A percentile compares a stretch with the other conserved stretches of the same genome.
Evolutionary conservation across 2,113 vertebrate species (phyloP).

Genomic region (Lamprologus callipterus): DNA sequence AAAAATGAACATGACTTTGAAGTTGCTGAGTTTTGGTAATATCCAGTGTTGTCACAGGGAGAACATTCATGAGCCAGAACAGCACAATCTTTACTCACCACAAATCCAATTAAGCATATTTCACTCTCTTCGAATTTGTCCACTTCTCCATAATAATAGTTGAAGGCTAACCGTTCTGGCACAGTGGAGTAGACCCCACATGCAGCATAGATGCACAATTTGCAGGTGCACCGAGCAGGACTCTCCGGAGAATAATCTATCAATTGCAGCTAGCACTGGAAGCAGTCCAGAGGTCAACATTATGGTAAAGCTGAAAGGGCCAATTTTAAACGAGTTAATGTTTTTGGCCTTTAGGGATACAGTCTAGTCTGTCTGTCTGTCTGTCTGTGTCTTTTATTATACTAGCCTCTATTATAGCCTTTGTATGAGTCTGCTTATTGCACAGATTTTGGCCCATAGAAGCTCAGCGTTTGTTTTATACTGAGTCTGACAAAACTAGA

Average conservation of each 20-base stretch:
- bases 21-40: background rate
- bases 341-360: background rate
- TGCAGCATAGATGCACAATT: background rate
- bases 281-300: background rate
- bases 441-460: background rate
- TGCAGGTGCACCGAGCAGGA: background rate
- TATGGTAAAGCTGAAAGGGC: background rate
- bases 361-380: background rate
- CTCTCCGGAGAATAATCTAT: background rate
- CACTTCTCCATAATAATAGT: background rate
- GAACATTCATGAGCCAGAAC: background rate
- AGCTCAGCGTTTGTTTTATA: background rate
- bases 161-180: background rate
- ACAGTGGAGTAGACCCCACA: background rate
- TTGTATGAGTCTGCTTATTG: background rate
- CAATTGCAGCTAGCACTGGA: background rate
- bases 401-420: background rate
- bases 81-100: background rate
- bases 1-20: background rate
- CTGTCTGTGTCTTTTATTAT: background rate
- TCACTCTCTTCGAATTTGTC: background rate
- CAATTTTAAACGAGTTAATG: background rate
- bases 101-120: background rate
- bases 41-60: background rate
- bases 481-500: background rate